phyloP scores from a whole-genome alignment of 2,797 vertebrate genomes.

The Melopsittacus undulatus region DNA sequence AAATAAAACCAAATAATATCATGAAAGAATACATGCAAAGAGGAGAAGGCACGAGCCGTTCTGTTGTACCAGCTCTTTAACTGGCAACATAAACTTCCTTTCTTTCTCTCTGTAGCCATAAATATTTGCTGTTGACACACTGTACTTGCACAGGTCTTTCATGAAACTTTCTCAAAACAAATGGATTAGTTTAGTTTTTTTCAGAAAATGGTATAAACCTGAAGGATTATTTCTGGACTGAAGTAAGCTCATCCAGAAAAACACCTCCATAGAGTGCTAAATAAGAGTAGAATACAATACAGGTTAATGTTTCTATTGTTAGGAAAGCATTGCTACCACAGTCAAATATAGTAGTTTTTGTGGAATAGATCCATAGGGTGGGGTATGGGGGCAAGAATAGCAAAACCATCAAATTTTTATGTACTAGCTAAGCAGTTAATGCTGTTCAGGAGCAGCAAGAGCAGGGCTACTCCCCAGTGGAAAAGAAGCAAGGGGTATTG shows the following conservation, averaged over 20 bases:
- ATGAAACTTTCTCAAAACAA: neutral
- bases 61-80: neutral
- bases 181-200: neutral
- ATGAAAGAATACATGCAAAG: neutral
- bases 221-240: neutral
- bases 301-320: neutral
- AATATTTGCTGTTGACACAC: neutral
- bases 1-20: neutral
- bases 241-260: neutral
- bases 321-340: neutral
- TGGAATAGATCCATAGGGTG: neutral
- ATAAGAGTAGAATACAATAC: neutral
- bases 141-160: neutral
- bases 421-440: neutral
- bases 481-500: neutral
- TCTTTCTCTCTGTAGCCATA: neutral
- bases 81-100: neutral
- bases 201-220: neutral
- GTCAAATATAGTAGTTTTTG: neutral
- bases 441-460: neutral
- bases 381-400: neutral
- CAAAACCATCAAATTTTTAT: neutral
- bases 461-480: neutral
- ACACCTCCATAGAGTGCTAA: neutral
- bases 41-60: neutral